phyloP scores from a whole-genome alignment of 37 sponge, comb jelly and placozoan species.

The Chondrosia reniformis region DNA sequence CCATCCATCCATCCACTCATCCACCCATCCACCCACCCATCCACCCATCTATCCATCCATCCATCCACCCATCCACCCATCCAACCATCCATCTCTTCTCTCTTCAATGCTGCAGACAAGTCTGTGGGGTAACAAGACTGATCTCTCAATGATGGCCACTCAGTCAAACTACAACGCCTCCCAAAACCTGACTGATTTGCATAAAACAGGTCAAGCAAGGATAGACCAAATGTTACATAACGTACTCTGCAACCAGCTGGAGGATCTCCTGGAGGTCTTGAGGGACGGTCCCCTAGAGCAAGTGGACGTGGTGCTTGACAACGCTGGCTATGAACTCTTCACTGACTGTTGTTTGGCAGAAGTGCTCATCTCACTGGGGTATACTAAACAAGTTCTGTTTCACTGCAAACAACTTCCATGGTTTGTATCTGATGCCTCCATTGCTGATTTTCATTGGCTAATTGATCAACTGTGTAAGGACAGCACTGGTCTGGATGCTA shows the following conservation, averaged over 20 bases:
- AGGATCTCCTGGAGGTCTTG: conserved; percentile 64
- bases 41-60: background rate
- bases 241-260: conserved; percentile 68
- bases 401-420: conserved; percentile 94
- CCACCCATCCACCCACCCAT: background rate
- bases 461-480: conserved; percentile 50
- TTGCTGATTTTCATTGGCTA: conserved; percentile 74
- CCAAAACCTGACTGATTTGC: conserved; percentile 28
- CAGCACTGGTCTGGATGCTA: conserved; percentile 19
- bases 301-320: conserved; percentile 91
- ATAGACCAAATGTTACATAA: conserved; percentile 42
- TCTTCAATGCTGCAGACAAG: conserved; percentile 59
- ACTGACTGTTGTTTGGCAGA: conserved; percentile 91
- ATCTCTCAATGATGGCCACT: conserved; percentile 84
- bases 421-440: conserved; percentile 96
- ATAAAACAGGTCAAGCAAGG: background rate
- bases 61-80: too few relatives aligned
- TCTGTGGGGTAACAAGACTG: conserved; percentile 98
- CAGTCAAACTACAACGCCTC: conserved; percentile 61
- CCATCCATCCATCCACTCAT: background rate
- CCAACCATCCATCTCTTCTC: too few relatives aligned
- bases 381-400: conserved; percentile 60
- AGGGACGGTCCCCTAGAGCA: conserved; percentile 31
- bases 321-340: conserved; percentile 94
- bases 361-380: conserved; percentile 51